Conservation (phyloP, 2,113 vertebrate genomes). For the Catharus fuscescens region DNA sequence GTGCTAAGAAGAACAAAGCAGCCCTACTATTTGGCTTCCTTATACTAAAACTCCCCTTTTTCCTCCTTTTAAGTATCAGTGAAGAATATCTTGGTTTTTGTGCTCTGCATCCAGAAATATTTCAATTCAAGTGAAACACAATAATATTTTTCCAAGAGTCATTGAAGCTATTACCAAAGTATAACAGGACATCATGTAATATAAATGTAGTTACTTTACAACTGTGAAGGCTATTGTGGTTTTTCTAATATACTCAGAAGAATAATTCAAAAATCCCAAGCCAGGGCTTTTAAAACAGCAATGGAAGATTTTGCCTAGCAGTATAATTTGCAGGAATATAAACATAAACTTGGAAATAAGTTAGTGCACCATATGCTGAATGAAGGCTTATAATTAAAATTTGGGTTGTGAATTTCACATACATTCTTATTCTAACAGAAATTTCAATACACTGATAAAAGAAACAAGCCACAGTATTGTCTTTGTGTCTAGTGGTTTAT, state of each 20-base stretch:
- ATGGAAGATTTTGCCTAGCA: neutral
- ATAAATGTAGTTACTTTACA: conserved; percentile 58
- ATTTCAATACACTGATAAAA: neutral
- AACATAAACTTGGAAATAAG: conserved; percentile 7
- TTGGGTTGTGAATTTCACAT: neutral
- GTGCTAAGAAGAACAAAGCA: conserved; percentile 65
- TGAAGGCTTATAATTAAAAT: neutral
- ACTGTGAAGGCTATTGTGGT: conserved; percentile 19
- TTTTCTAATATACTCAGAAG: conserved; percentile 33
- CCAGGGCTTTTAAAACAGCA: conserved; percentile 13
- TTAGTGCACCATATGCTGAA: neutral
- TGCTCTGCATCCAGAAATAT: conserved; percentile 59
- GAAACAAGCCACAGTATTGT: neutral
- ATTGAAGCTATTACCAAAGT: conserved; percentile 49
- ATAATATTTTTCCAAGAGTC: conserved; percentile 42
- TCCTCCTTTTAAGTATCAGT: conserved; percentile 43
- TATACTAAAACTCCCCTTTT: conserved; percentile 37
- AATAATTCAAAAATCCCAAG: neutral
- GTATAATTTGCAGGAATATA: conserved; percentile 1
- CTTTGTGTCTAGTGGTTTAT: neutral
- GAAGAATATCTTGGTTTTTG: conserved; percentile 45
- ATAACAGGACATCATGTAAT: conserved; percentile 14
- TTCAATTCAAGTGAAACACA: conserved; percentile 65
- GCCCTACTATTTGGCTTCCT: conserved; percentile 41
- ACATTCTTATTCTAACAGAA: neutral